Evolutionary conservation across 2,113 vertebrate species (phyloP).

Genomic region (Tor tambroides): DNA sequence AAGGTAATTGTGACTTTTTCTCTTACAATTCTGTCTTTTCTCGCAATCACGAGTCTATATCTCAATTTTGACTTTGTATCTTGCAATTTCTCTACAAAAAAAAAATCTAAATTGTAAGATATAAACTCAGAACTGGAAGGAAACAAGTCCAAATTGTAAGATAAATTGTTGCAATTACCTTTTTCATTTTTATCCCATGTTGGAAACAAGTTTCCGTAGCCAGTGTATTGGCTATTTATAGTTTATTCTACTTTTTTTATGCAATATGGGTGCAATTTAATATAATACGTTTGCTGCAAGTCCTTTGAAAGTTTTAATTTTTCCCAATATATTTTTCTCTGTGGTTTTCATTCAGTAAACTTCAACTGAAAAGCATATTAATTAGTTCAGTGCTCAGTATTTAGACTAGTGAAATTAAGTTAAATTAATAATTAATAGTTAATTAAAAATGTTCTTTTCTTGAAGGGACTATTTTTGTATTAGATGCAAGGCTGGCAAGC

Average conservation of each 20-base stretch:
- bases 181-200: neutral
- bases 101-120: too few species aligned
- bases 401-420: neutral
- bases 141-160: neutral
- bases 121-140: too few species aligned
- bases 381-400: neutral
- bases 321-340: neutral
- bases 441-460: neutral
- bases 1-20: neutral
- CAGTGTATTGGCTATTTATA: neutral
- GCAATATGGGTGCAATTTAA: neutral
- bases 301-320: neutral
- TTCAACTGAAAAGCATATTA: neutral
- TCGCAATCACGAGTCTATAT: too few species aligned
- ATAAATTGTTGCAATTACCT: neutral
- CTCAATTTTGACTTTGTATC: too few species aligned
- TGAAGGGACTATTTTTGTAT: neutral
- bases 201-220: neutral
- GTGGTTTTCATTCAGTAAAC: neutral
- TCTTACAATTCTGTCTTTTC: neutral
- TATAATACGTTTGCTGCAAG: neutral
- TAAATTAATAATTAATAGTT: neutral
- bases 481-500: constrained; percentile 1
- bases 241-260: neutral
- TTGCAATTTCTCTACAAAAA: too few species aligned